Conservation (phyloP, 92 coral and sea anemone species). For the Pocillopora grandis region DNA sequence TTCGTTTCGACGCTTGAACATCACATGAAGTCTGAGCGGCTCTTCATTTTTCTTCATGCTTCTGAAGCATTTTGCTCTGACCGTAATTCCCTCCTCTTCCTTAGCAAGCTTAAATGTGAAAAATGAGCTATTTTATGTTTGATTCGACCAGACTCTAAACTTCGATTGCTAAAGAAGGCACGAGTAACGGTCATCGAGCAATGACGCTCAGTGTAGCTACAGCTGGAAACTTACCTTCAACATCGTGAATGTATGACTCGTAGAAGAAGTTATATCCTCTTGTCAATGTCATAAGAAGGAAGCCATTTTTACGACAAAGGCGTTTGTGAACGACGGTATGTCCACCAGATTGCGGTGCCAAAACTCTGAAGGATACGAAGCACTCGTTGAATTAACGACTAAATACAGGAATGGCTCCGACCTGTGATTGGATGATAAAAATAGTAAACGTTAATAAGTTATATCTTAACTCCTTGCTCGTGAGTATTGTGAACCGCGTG, state of each 20-base stretch:
- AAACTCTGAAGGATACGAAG: constrained; percentile 43
- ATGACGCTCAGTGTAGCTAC: constrained; percentile 15
- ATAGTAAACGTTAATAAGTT: no score
- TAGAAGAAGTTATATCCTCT: constrained; percentile 57
- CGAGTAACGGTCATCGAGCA: constrained; percentile 20
- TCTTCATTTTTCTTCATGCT: constrained; percentile 61
- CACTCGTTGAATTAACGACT: background rate
- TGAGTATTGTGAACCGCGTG: no score
- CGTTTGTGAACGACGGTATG: constrained; percentile 29
- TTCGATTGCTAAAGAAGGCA: constrained; percentile 30
- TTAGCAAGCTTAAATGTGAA: constrained; percentile 39
- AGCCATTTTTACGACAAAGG: constrained; percentile 44
- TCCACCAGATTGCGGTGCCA: constrained; percentile 41
- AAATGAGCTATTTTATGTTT: constrained; percentile 6
- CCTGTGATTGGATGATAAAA: no score
- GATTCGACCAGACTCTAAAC: constrained; percentile 17
- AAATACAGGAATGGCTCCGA: no score
- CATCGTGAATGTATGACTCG: constrained; percentile 45
- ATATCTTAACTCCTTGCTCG: no score
- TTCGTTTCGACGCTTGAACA: constrained; percentile 14
- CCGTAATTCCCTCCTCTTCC: constrained; percentile 36
- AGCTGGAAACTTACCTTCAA: constrained; percentile 52
- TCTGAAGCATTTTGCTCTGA: constrained; percentile 48
- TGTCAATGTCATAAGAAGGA: constrained; percentile 47
- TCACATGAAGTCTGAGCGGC: constrained; percentile 32